Conservation (phyloP, 2,797 vertebrate species). For the Triplophysa yarkandensis region DNA sequence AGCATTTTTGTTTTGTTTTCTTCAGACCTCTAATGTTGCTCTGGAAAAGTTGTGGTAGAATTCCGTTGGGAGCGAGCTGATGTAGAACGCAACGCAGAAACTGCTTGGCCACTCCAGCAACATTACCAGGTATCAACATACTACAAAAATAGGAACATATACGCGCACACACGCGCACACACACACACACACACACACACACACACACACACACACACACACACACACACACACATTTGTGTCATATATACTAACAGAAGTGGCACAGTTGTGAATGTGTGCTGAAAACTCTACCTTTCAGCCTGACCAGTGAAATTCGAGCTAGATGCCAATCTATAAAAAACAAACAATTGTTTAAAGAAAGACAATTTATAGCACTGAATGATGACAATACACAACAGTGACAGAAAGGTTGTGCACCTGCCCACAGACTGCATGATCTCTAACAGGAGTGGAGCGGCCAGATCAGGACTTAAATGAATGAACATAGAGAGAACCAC, state of each 20-base stretch:
- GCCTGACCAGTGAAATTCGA: slow-evolving; percentile 95
- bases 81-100: slow-evolving; percentile 97
- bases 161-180: background rate
- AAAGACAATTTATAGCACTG: background rate
- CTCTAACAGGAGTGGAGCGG: slow-evolving; percentile 94
- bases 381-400: background rate
- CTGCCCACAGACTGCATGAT: slow-evolving; percentile 99
- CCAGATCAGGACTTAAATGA: slow-evolving; percentile 95
- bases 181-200: background rate
- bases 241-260: too few species aligned
- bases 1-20: background rate
- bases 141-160: too few species aligned
- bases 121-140: slow-evolving; percentile 98
- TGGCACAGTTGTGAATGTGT: too few species aligned
- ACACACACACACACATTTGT: slow-evolving; percentile 26
- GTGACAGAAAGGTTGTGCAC: slow-evolving; percentile 66
- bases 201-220: background rate
- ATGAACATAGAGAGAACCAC: slow-evolving; percentile 97
- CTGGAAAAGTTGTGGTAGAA: slow-evolving; percentile 97
- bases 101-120: slow-evolving; percentile 97
- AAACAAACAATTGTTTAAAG: slow-evolving; percentile 1
- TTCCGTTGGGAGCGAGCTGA: slow-evolving; percentile 96
- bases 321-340: slow-evolving; percentile 89
- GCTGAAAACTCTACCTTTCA: slow-evolving; percentile 83
- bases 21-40: slow-evolving; percentile 95